Evolutionary conservation across 2,888 invertebrate genomes (phyloP).

Genomic region (Heteromyza rotundicornis): DNA sequence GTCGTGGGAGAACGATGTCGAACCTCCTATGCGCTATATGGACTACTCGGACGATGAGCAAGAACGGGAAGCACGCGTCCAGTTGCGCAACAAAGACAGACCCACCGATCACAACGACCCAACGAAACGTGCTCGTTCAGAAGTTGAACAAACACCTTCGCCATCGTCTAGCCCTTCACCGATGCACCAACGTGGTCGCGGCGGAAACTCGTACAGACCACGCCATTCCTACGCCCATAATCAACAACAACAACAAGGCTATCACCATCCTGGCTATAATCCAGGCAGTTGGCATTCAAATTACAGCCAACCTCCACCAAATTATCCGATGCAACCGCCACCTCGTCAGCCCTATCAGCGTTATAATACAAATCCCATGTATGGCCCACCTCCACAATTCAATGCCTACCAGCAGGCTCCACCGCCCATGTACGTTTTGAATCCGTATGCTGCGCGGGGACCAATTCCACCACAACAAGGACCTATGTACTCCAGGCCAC

Average conservation of each 20-base stretch:
- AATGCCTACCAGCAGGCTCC: constrained; percentile 28
- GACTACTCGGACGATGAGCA: constrained; percentile 92
- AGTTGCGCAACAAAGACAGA: constrained; percentile 52
- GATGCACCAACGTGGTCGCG: constrained; percentile 32
- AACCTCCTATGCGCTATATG: constrained; percentile 73
- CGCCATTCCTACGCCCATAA: constrained; percentile 18
- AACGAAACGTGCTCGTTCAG: constrained; percentile 32
- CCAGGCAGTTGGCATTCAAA: constrained; percentile 58
- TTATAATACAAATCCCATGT: no score
- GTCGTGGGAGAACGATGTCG: constrained; percentile 83
- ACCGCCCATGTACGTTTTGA: constrained; percentile 27
- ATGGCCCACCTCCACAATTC: constrained; percentile 28
- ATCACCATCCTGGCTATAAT: constrained; percentile 46
- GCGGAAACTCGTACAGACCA: constrained; percentile 19
- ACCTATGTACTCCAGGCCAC: neutral
- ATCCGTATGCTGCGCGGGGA: constrained; percentile 27
- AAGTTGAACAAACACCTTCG: neutral
- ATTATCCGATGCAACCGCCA: constrained; percentile 36
- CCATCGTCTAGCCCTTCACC: neutral
- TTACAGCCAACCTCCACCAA: constrained; percentile 45
- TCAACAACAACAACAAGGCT: constrained; percentile 29
- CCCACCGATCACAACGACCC: constrained; percentile 37
- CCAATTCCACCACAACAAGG: neutral
- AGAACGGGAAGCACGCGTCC: constrained; percentile 68
- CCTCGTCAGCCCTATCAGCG: constrained; percentile 5